Conservation (phyloP, 2,888 invertebrate genomes). For the Halictus ligatus region DNA sequence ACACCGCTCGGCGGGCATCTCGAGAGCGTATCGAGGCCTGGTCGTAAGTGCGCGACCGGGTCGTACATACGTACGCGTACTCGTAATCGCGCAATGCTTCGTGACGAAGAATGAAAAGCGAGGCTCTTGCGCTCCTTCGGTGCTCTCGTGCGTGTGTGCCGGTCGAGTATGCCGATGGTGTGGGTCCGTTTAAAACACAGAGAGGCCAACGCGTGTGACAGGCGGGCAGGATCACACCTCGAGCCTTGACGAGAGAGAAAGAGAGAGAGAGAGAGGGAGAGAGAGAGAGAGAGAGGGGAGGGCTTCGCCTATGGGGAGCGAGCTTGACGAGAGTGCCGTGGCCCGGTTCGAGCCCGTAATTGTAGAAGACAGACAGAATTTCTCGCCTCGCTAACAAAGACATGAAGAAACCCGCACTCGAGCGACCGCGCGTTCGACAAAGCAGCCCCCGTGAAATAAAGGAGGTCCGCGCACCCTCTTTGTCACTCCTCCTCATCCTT, state of each 20-base stretch:
- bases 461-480: constrained; percentile 56
- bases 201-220: constrained; percentile 48
- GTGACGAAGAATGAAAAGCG: constrained; percentile 44
- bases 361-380: constrained; percentile 82
- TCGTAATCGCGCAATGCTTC: constrained; percentile 51
- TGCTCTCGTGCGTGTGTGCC: neutral
- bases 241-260: constrained; percentile 13
- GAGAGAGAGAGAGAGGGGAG: neutral
- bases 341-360: constrained; percentile 71
- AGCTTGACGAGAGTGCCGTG: constrained; percentile 44
- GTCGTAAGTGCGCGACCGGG: constrained; percentile 38
- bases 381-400: constrained; percentile 84
- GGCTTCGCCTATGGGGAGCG: constrained; percentile 43
- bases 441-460: constrained; percentile 77
- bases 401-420: constrained; percentile 80
- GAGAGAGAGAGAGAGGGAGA: constrained; percentile 27
- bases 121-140: neutral
- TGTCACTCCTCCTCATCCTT: constrained; percentile 44
- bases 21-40: constrained; percentile 58
- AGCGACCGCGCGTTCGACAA: constrained; percentile 75
- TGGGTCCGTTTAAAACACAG: constrained; percentile 18
- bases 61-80: neutral
- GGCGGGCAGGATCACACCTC: constrained; percentile 72
- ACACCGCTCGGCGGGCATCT: constrained; percentile 45
- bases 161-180: neutral